Conservation (phyloP, 2,797 vertebrate genomes). For the Heteromormyrus szaboi region DNA sequence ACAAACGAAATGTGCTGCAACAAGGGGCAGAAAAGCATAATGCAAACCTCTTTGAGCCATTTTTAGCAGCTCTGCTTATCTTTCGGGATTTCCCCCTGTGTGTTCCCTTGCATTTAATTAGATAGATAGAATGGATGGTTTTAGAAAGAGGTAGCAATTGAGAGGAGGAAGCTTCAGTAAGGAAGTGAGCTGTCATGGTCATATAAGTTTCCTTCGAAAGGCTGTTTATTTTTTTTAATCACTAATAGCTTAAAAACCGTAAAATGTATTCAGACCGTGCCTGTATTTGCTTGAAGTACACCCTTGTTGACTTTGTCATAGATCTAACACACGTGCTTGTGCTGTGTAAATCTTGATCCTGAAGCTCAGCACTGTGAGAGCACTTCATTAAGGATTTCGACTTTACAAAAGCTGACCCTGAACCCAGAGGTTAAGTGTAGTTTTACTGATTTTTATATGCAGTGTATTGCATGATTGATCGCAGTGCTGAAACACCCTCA, state of each 20-base stretch:
- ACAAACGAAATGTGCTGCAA: neutral
- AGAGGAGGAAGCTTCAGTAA: neutral
- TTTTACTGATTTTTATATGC: neutral
- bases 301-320: neutral
- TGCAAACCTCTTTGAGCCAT: neutral
- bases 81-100: neutral
- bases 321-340: neutral
- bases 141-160: neutral
- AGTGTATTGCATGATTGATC: neutral
- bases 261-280: neutral
- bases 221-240: neutral
- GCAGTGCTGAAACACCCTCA: neutral
- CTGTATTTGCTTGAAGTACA: constrained; percentile 2
- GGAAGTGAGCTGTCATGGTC: neutral
- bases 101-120: neutral
- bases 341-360: neutral
- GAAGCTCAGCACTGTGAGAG: neutral
- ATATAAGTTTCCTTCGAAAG: neutral
- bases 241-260: neutral
- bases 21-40: neutral
- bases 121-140: neutral
- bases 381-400: neutral
- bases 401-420: neutral
- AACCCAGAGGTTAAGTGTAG: neutral
- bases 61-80: neutral